Base-by-base conservation (phyloP, 2,888 invertebrate species). In the Stomorhina lunata region DNA sequence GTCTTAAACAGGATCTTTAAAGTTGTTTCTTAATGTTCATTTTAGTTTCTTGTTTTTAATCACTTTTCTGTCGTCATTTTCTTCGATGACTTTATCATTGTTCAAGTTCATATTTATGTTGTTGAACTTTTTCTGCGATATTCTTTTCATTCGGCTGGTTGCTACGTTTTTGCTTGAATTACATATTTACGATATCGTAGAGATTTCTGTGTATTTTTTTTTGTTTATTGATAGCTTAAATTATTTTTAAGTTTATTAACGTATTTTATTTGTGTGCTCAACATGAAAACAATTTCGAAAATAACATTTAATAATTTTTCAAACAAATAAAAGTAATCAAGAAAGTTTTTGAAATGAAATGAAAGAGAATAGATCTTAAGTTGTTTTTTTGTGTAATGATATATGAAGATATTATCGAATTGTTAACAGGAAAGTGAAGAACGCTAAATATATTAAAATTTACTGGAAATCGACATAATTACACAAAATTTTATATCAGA, bases 41-140 rank as follows among this genome's bases (percentile, higher is more conserved):
- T 72, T 71, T 40, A 71, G 71, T 66, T n/a, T 48, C 17, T 65
- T 72, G 77, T 32, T 79, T 79, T 72, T 72, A 79, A 79, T 79
- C 71, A 79, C 66, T 79, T 66, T 72, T 79, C 79, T 79, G 72
- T 79, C 79, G 71, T 72, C 65, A 59, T 72, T 50, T 72, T 65
- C 65, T 72, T 72, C 79, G 65, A 72, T 79, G 72, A 72, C 66
- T 78, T 78, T 71, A 71, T 78, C 68, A 78, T 78, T 71, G 79
- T 40, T 65, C 72, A 72, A 79, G 79, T 79, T 72, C 65, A 79
- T 72, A 65, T 65, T 78, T 43, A 55, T 48, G 34, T 65, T 53
- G 20, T 29, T 57, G 15, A 25, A 20, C 12, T 59, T 7, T 10
- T 29, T 34, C 17, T 27, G 9, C 20, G 29, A 2, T 29, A 1